A percentile compares a stretch with the other conserved stretches of the same genome.
Evolutionary conservation across 2,113 vertebrate species (phyloP).

Genomic region (Axis porcinus): DNA sequence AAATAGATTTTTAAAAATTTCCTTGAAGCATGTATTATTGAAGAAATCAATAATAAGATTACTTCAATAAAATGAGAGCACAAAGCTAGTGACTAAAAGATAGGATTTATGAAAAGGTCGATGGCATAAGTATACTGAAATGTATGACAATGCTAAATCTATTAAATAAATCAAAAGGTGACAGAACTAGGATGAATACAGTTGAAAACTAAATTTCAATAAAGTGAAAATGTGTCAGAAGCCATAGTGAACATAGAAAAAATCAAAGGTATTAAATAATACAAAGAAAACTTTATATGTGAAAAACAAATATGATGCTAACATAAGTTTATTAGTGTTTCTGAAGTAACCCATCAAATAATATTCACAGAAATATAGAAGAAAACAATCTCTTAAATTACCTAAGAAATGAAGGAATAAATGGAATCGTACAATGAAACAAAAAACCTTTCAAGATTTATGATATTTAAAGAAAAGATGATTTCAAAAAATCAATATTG

Average conservation of each 20-base stretch:
- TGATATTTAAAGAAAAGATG: background rate
- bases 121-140: background rate
- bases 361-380: background rate
- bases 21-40: background rate
- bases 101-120: background rate
- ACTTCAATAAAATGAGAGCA: background rate
- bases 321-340: background rate
- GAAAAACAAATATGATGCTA: background rate
- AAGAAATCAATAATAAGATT: background rate
- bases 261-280: background rate
- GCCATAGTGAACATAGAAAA: background rate
- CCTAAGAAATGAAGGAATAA: background rate
- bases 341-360: background rate
- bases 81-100: background rate
- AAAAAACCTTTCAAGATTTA: background rate
- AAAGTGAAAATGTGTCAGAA: background rate
- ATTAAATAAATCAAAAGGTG: background rate
- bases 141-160: background rate
- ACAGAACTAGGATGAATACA: background rate
- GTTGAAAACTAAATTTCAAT: background rate
- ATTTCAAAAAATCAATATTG: background rate
- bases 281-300: background rate
- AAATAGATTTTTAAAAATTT: background rate
- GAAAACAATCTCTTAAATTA: background rate
- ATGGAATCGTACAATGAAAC: background rate